Evolutionary conservation across 30 jellyfish, hydroid and myxozoan genomes (phyloP), one percentile per base, ranked within the genome.

Genomic region (Turritopsis dohrnii): DNA sequence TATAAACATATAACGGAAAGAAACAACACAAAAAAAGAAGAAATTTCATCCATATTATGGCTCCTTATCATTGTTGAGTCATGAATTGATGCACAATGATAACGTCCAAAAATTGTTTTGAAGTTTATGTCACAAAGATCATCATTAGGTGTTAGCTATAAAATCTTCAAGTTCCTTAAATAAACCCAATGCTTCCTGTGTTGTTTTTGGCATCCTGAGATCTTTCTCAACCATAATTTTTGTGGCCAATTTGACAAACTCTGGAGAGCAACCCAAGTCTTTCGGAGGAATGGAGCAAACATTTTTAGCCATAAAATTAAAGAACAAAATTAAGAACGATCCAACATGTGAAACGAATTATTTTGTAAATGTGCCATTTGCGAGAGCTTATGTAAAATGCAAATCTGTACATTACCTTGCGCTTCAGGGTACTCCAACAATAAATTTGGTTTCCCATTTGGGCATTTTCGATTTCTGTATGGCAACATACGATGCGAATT

Each of bases 401-500:
- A n/a, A n/a, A n/a, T n/a, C n/a, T n/a, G n/a, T n/a, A n/a, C 19
- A 54, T 16, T 54, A 71, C 80, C 80, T 16, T 71, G 28, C 20
- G 28, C 28, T 71, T 71, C 80, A 16, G 80, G 80, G 20, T 16
- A 16, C 18, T 24, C 28, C 19, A 16, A 71, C 16, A 71, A 16
- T 16, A 71, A 16, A 71, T 71, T 71, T 23, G 80, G 80, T 24
- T 71, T 71, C 80, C 80, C 80, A 23, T 71, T 71, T 16, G 80
- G 80, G 28, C 19, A 19, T 23, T 71, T 28, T 71, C 23, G 80
- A 19, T 17, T 17, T 16, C 28, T 19, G 28, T 16, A 19, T 16
- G 19, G 28, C 80, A 19, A 28, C 19, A 71, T 71, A 16, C 80
- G 80, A 24, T 71, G 80, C 16, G 80, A 16, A 28, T 71, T 71